Percentiles rank a stretch among this genome's conserved stretches.
Conservation (phyloP, 2,113 vertebrate genomes). For the Chaetops frenatus region DNA sequence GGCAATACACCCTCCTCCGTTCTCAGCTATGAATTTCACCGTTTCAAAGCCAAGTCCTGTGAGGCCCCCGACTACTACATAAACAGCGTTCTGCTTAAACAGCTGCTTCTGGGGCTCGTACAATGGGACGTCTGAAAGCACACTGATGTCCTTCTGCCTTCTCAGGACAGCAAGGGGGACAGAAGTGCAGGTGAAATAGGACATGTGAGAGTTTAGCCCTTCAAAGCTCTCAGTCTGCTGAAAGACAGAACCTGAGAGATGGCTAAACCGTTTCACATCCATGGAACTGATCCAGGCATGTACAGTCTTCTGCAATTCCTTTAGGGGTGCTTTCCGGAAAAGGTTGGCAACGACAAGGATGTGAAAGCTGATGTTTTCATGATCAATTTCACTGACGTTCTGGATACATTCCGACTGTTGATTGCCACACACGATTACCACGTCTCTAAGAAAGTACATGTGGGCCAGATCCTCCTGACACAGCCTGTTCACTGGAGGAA, state of each 20-base stretch:
- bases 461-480: conserved; percentile 4
- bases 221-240: not conserved
- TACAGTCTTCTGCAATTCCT: conserved; percentile 47
- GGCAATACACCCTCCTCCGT: conserved; percentile 74
- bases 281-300: conserved; percentile 72
- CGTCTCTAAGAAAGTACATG: conserved; percentile 48
- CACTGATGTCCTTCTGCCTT: not conserved
- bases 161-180: conserved; percentile 62
- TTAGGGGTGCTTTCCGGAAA: conserved; percentile 76
- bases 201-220: not conserved
- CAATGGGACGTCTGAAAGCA: conserved; percentile 65
- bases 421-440: conserved; percentile 71
- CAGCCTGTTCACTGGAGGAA: conserved; percentile 67
- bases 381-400: conserved; percentile 20
- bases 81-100: conserved; percentile 73
- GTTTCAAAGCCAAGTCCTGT: conserved; percentile 87
- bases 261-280: conserved; percentile 23
- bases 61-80: conserved; percentile 80
- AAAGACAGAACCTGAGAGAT: conserved; percentile 3
- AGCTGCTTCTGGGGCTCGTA: conserved; percentile 41
- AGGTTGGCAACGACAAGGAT: conserved; percentile 53
- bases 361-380: conserved; percentile 67
- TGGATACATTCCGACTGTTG: not conserved
- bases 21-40: conserved; percentile 77
- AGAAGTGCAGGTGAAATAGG: conserved; percentile 71